Conservation (phyloP, 2,888 invertebrate genomes). For the Autographa gamma region DNA sequence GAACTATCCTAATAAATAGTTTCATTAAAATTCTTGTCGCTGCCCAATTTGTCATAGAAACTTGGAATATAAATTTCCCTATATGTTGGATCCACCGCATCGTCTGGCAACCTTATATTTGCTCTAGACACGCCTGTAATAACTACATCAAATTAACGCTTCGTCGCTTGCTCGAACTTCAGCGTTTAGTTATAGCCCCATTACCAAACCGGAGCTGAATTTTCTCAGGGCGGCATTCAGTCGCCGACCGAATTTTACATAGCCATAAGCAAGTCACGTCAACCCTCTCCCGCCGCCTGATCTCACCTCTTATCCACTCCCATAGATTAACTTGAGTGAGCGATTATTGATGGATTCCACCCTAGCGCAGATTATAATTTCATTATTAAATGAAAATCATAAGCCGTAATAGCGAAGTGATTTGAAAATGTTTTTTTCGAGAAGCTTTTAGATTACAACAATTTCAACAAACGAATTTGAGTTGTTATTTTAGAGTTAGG, state of each 20-base stretch:
- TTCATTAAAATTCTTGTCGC: constrained; percentile 40
- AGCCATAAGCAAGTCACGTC: constrained; percentile 28
- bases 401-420: neutral
- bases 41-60: constrained; percentile 19
- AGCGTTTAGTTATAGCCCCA: constrained; percentile 19
- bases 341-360: constrained; percentile 35
- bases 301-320: constrained; percentile 35
- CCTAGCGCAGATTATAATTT: constrained; percentile 23
- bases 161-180: constrained; percentile 9
- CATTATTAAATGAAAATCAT: constrained; percentile 15
- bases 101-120: constrained; percentile 14
- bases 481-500: neutral
- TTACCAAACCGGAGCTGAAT: constrained; percentile 13
- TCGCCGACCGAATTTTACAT: constrained; percentile 15
- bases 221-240: constrained; percentile 22
- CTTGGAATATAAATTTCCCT: constrained; percentile 29
- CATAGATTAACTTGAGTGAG: constrained; percentile 35
- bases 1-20: constrained; percentile 20
- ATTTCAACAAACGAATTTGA: neutral
- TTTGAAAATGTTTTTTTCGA: constrained; percentile 9
- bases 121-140: constrained; percentile 7
- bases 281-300: constrained; percentile 26
- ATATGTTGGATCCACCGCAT: constrained; percentile 12
- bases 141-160: constrained; percentile 25
- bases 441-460: neutral